A percentile compares a stretch with the other conserved stretches of the same genome.
phyloP scores from a whole-genome alignment of 2,888 invertebrate species.

The Chloromyia formosa region DNA sequence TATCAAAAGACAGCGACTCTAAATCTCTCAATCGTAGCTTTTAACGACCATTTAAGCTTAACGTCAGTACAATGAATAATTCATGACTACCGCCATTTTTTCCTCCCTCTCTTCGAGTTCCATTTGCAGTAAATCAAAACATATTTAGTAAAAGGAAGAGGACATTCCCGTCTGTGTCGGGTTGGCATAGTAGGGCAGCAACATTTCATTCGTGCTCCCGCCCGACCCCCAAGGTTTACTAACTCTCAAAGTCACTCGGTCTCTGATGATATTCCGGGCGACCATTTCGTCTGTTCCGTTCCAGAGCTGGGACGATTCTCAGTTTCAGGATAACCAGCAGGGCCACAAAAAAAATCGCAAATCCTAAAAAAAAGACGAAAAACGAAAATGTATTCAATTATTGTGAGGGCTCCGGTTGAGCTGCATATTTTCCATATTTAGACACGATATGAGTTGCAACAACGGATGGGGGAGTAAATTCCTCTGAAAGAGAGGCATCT shows the following conservation, averaged over 20 bases:
- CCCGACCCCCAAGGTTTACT: no score
- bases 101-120: conserved; percentile 12
- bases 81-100: conserved; percentile 19
- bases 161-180: conserved; percentile 2
- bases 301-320: neutral
- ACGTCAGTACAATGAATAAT: conserved; percentile 42
- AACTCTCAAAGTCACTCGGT: neutral
- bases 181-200: neutral
- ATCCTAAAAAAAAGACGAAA: conserved; percentile 10
- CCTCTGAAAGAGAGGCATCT: neutral
- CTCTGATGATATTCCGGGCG: neutral
- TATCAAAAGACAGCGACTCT: conserved; percentile 34
- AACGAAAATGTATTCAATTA: conserved; percentile 43
- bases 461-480: neutral
- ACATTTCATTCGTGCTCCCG: no score
- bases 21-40: conserved; percentile 44
- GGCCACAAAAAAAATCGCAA: neutral
- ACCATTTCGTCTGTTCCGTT: neutral
- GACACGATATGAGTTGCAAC: no score
- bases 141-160: conserved; percentile 19
- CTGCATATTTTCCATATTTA: conserved; percentile 4
- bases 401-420: neutral
- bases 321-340: neutral
- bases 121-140: conserved; percentile 46
- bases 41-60: conserved; percentile 45